Evolutionary conservation across 2,113 vertebrate genomes (phyloP).

Genomic region (Bubo bubo): DNA sequence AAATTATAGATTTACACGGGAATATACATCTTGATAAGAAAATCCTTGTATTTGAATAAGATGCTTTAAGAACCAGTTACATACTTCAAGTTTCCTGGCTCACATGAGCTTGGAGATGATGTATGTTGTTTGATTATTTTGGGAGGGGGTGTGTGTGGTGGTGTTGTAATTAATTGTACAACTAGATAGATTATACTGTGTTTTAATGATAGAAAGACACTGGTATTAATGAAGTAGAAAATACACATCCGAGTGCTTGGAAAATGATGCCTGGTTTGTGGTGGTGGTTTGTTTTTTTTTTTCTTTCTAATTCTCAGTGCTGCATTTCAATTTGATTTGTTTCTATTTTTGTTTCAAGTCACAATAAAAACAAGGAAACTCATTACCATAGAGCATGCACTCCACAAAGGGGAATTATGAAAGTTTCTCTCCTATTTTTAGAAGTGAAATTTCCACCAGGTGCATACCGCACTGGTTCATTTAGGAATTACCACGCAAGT

Average conservation of each 20-base stretch:
- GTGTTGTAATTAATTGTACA: slow-evolving; percentile 15
- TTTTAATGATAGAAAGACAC: not conserved
- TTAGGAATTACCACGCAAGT: slow-evolving; percentile 11
- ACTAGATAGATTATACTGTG: not conserved
- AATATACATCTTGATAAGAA: not conserved
- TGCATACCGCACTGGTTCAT: not conserved
- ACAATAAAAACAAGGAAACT: slow-evolving; percentile 31
- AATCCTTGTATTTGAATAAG: not conserved
- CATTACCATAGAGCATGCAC: not conserved
- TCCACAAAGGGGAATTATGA: slow-evolving; percentile 29
- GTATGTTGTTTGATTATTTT: not conserved
- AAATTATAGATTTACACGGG: not conserved
- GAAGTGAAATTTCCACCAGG: slow-evolving; percentile 51
- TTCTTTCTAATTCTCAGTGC: not conserved
- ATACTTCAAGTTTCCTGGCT: not conserved
- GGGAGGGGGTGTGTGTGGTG: not conserved
- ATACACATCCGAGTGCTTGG: not conserved
- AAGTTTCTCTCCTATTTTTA: slow-evolving; percentile 63
- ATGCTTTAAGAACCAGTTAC: not conserved
- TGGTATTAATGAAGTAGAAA: slow-evolving; percentile 48
- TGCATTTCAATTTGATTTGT: slow-evolving; percentile 40
- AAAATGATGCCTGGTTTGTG: slow-evolving; percentile 7
- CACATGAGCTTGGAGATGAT: not conserved
- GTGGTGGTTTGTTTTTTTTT: not conserved
- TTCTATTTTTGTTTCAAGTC: slow-evolving; percentile 32